phyloP scores from a whole-genome alignment of 1,140 invertebrate species.

The Brachionus calyciflorus region DNA sequence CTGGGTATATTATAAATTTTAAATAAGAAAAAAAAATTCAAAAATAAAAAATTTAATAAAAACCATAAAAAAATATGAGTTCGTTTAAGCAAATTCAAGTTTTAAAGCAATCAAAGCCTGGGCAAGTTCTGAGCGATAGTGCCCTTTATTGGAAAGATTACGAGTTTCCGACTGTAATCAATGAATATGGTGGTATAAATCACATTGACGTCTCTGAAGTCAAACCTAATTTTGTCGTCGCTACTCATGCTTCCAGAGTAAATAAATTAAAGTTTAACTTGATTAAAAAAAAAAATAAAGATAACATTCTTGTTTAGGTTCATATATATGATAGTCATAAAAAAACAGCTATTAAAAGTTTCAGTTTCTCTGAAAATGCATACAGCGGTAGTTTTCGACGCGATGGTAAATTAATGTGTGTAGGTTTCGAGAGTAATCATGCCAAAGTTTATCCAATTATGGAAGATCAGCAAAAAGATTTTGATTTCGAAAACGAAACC shows the following conservation, averaged over 20 bases:
- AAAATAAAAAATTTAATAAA: not conserved
- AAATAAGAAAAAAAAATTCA: constrained; percentile 6
- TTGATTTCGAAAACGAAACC: constrained; percentile 59
- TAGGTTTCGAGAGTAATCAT: constrained; percentile 80
- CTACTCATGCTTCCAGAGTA: constrained; percentile 82
- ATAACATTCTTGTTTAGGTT: too few species aligned
- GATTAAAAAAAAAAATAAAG: too few species aligned
- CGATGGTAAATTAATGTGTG: constrained; percentile 77
- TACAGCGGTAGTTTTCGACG: constrained; percentile 77
- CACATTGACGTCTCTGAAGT: constrained; percentile 82
- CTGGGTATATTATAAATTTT: too few species aligned
- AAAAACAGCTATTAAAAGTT: constrained; percentile 76
- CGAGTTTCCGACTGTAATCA: constrained; percentile 75
- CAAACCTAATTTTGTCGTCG: constrained; percentile 81
- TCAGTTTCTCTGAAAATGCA: constrained; percentile 80
- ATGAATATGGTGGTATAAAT: constrained; percentile 86
- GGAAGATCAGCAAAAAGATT: constrained; percentile 70
- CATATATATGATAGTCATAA: constrained; percentile 87
- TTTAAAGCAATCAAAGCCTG: constrained; percentile 50
- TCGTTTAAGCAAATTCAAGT: constrained; percentile 47
- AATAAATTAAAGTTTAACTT: constrained; percentile 49
- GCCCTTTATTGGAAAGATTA: constrained; percentile 79
- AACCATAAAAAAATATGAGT: not conserved
- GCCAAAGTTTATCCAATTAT: constrained; percentile 78
- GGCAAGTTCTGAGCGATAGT: constrained; percentile 68